Base-by-base conservation (phyloP, 2,888 invertebrate genomes). In the Malthinus seriepunctatus region DNA sequence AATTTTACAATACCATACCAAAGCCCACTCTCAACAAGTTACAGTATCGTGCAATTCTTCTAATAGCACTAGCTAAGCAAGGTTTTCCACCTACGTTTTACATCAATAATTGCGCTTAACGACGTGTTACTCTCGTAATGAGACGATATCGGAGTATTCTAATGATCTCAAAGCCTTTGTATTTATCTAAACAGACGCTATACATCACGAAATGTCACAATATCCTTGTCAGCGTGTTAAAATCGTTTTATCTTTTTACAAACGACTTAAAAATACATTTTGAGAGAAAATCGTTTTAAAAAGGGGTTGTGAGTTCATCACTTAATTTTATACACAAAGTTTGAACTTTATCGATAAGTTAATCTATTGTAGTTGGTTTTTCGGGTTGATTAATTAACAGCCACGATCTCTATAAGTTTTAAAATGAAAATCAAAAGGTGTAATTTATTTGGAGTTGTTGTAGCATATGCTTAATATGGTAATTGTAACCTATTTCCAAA, bases 61-160 rank as follows among this genome's bases (percentile, higher is more conserved):
- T 63, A 67, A 66, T 63, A 61, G 59, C 55, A 54, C 55, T 59
- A 49, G 61, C 63, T 49, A 5, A 63, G 59, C 61, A 58, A 58
- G 58, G 59, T 66, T 62, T 58, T 56, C 51, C 69, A 65, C 69
- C 68, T 64, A 68, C 67, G 62, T 59, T 66, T n/a, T 64, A 71
- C 69, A 69, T 67, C 69, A 68, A 71, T 71, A 71, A 71, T 71
- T 69, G 70, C 70, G 64, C 67, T 67, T 69, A 71, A 71, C 70
- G 70, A 71, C 66, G 67, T 71, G 70, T 71, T 67, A 61, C 64
- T 58, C 23, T 56, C 66, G 67, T 68, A 70, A 71, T 71, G 70
- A 68, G 64, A 59, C 60, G 67, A 67, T 70, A 70, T 64, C 61
- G 62, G 59, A 63, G 66, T 65, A 67, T 65, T 67, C 66, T 69